These are phyloP conservation scores for Hiodon tergisus DNA, from an alignment of 2,113 vertebrate genomes.

Conservation along the genomic window DNA sequence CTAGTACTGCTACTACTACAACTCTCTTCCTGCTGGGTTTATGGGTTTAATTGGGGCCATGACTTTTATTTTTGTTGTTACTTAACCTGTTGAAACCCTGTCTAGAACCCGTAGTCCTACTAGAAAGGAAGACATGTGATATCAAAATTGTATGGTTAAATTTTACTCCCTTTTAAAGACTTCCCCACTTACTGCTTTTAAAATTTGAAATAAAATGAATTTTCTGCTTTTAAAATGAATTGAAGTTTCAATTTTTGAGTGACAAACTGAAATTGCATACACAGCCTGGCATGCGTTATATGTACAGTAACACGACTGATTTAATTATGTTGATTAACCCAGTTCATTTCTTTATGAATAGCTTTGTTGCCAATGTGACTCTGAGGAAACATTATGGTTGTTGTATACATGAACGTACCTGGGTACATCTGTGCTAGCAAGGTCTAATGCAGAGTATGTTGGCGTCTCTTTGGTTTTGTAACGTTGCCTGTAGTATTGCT, in stretches of 20 bases:
- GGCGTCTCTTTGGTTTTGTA: too few relatives aligned
- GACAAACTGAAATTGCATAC: too few relatives aligned
- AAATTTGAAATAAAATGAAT: constrained; percentile 61
- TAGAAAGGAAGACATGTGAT: neutral
- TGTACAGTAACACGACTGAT: too few relatives aligned
- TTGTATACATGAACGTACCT: too few relatives aligned
- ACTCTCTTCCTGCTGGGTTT: constrained; percentile 37
- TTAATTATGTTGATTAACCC: too few relatives aligned
- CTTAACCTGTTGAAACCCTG: constrained; percentile 20
- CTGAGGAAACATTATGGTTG: too few relatives aligned
- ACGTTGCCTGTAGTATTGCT: too few relatives aligned
- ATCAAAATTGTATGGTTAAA: constrained; percentile 35
- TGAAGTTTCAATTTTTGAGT: neutral
- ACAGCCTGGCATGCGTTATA: too few relatives aligned
- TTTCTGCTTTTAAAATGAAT: constrained; percentile 12
- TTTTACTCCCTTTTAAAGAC: constrained; percentile 59
- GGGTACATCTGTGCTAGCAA: too few relatives aligned
- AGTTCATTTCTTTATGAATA: too few relatives aligned
- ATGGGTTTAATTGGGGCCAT: constrained; percentile 41
- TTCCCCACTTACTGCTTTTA: constrained; percentile 69
- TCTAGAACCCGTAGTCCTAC: neutral
- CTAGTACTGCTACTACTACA: constrained; percentile 35
- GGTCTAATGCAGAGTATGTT: too few relatives aligned
- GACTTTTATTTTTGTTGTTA: constrained; percentile 7
- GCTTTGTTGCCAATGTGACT: too few relatives aligned